Base-by-base conservation (phyloP, 2,797 vertebrate genomes). In the Ceyx erithaca region DNA sequence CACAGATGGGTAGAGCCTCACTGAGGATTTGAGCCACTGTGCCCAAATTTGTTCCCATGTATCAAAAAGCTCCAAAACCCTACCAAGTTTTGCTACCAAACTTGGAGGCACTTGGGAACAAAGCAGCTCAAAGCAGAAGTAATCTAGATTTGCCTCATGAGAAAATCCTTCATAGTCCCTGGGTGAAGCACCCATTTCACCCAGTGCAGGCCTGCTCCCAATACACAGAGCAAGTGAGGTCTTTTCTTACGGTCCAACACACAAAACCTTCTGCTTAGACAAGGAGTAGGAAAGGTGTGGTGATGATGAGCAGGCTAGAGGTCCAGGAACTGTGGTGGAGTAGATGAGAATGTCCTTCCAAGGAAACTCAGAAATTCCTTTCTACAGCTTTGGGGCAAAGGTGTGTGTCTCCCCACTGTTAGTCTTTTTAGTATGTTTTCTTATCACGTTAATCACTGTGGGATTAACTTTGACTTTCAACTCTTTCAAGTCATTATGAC, bases 391-490 rank as follows among this genome's bases (percentile, higher is more conserved):
- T 78, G 80, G 57, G 41, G 14, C 41, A 68, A 58, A 66, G 23
- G 11, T 73, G 49, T 9, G 15, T 83, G 66, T 93, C 69, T 85
- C 28, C 30, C 43, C 1, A 3, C 66, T 78, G 19, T 52, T 82
- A 57, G 62, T 45, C 17, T 84, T 85, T 71, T 57, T 59, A 51
- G 52, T 63, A 64, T 91, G n/a, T 75, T 89, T 82, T 91, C 26
- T 80, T 80, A 70, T 9, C 45, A 12, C 0, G 0, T 83, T 82
- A 55, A 76, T 92, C 86, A 92, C 86, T 19, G 23, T 0, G 12
- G 91, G 49, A 66, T 85, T 71, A 89, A 26, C 62, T 1, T 30
- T 82, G 72, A 70, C 52, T 91, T 91, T 73, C 80, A 89, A 66
- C 66, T 80, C 78, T 78, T 85, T 71, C 46, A 85, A 85, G 84